Base-by-base conservation (phyloP, 2,113 vertebrate genomes). In the Tupaia tana region DNA sequence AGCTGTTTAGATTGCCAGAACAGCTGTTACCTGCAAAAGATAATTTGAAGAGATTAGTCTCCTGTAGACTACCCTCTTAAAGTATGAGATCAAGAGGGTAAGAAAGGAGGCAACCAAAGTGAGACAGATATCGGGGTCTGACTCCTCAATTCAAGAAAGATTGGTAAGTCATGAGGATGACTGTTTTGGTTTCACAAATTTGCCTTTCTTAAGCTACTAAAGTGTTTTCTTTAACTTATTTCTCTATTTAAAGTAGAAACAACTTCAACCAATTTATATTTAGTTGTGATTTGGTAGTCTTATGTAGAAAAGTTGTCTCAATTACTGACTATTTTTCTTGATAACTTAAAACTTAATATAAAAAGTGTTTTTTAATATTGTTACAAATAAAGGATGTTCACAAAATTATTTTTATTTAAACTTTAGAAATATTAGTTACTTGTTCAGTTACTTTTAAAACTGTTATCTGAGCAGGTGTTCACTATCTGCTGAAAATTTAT, bases 11-110 rank as follows among this genome's bases (percentile, higher is more conserved):
- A 88, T 96, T 93, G 70, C 63, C 78, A 87, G 52, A 95, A 56
- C 89, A 98, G 91, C 91, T 96, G 96, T 91, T 96, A 95, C 90
- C 91, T 94, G 86, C 69, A 86, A 84, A 95, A 85, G 58, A 79
- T 75, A 85, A 67, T 92, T 18, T 87, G 84, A 81, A 96, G 77
- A 85, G 29, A 91, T 94, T 71, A 87, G 61, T 81, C 79, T 94
- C 63, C 63, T 90, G 63, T 85, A 93, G 84, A 56, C 25, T 22
- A 54, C 9, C 9, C 18, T 91, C 22, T 69, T 94, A 86, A 85
- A 91, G 63, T 86, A 56, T 34, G 61, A 64, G 11, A 81, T 20
- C 2, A 8, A 81, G 2, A 34, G 27, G 11, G 66, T 16, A 1
- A 34, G 79, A 9, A 54, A 73, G 24, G 19, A 6, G 64, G 25